Evolutionary conservation across 2,113 vertebrate species (phyloP).

Genomic region (Sapayoa aenigma): DNA sequence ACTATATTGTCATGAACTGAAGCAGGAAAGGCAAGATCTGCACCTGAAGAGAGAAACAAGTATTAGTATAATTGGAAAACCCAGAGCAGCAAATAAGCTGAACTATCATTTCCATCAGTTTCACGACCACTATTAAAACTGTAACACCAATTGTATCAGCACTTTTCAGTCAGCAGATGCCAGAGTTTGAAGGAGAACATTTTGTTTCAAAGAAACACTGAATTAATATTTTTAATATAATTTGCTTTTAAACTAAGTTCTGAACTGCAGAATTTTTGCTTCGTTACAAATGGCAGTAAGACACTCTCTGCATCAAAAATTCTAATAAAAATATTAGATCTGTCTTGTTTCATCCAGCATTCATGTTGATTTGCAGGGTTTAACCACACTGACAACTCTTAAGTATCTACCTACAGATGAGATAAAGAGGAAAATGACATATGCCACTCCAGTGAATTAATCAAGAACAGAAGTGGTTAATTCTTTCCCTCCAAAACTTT

Average conservation of each 20-base stretch:
- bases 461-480: neutral
- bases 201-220: neutral
- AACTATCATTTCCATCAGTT: neutral
- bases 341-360: neutral
- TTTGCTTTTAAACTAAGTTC: neutral
- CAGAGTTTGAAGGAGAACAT: neutral
- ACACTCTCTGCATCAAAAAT: neutral
- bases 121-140: neutral
- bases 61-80: neutral
- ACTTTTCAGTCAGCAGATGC: neutral
- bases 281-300: neutral
- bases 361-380: neutral
- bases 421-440: neutral
- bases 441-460: neutral
- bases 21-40: constrained; percentile 92
- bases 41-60: constrained; percentile 74
- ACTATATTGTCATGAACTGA: constrained; percentile 88
- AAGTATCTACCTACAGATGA: neutral
- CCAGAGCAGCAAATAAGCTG: neutral
- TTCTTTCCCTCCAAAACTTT: neutral
- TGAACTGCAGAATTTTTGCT: neutral
- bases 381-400: neutral
- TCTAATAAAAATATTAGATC: neutral
- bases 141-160: neutral
- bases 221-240: neutral